Evolutionary conservation across 2,888 invertebrate species (phyloP).

Genomic region (Tetheella fluctuosa): DNA sequence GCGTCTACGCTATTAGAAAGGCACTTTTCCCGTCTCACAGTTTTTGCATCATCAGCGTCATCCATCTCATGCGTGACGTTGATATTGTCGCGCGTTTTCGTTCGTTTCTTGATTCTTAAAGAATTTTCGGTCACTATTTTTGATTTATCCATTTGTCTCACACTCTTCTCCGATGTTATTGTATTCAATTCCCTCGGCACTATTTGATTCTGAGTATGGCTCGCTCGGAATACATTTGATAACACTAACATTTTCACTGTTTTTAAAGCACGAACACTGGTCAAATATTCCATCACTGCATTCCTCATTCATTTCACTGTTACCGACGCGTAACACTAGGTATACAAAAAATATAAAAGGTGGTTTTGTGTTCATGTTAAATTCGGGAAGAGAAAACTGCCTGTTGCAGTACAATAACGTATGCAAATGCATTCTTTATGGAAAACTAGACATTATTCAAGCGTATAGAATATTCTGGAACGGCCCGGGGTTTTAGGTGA

Average conservation of each 20-base stretch:
- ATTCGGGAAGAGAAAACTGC: conserved; percentile 44
- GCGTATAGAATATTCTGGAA: conserved; percentile 66
- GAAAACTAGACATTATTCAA: conserved; percentile 68
- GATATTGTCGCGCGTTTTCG: conserved; percentile 67
- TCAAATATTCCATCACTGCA: conserved; percentile 83
- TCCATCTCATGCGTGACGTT: conserved; percentile 52
- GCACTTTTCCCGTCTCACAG: conserved; percentile 62
- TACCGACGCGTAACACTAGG: conserved; percentile 48
- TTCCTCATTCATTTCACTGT: conserved; percentile 74
- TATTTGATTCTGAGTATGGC: conserved; percentile 66
- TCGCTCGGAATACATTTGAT: conserved; percentile 77
- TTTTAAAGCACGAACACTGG: conserved; percentile 71
- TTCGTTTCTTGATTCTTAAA: conserved; percentile 66
- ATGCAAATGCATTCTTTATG: conserved; percentile 72
- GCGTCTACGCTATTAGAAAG: conserved; percentile 75
- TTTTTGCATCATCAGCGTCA: conserved; percentile 47
- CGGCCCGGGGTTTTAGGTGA: conserved; percentile 53
- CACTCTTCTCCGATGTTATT: conserved; percentile 48
- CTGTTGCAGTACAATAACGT: conserved; percentile 56
- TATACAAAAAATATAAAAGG: conserved; percentile 43
- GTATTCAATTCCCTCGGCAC: conserved; percentile 54
- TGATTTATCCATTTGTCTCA: conserved; percentile 44
- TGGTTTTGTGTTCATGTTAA: conserved; percentile 61
- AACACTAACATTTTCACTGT: conserved; percentile 81
- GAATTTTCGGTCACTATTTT: conserved; percentile 63